A percentile compares a stretch with the other conserved stretches of the same genome.
phyloP scores from a whole-genome alignment of 2,797 vertebrate genomes.

The Peromyscus eremicus region DNA sequence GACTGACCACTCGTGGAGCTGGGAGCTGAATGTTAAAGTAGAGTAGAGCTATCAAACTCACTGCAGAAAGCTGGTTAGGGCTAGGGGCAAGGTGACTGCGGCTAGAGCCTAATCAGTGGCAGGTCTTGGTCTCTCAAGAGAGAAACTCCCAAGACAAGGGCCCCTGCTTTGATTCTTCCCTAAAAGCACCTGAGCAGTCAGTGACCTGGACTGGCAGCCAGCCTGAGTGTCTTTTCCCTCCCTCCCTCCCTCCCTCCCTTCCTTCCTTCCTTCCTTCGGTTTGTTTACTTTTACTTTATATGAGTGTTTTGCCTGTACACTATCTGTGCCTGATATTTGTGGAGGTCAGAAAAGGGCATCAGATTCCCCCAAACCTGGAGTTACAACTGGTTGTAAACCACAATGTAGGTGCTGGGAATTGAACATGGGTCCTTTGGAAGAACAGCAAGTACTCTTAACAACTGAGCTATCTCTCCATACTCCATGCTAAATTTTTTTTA shows the following conservation, averaged over 20 bases:
- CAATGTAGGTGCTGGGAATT: neutral
- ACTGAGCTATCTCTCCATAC: neutral
- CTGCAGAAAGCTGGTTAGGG: neutral
- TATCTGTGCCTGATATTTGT: neutral
- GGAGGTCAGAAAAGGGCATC: neutral
- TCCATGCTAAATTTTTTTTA: neutral
- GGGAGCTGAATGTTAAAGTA: conserved; percentile 47
- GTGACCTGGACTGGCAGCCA: neutral
- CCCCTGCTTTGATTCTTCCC: neutral
- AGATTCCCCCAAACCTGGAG: neutral
- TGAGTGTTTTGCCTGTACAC: neutral
- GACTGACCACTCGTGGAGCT: conserved; percentile 51
- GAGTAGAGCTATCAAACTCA: conserved; percentile 30
- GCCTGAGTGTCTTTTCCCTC: neutral
- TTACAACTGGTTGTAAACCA: neutral
- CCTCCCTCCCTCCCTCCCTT: neutral
- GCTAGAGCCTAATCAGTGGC: conserved; percentile 32
- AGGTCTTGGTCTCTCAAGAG: neutral
- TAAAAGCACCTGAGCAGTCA: neutral
- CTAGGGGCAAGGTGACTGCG: neutral
- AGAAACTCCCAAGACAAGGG: neutral
- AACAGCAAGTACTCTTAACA: neutral
- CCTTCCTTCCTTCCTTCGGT: neutral
- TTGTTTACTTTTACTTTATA: neutral
- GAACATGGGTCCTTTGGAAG: neutral